A percentile compares a stretch with the other conserved stretches of the same genome.
Conservation (phyloP, 2,888 invertebrate genomes). For the Ochropacha duplaris region DNA sequence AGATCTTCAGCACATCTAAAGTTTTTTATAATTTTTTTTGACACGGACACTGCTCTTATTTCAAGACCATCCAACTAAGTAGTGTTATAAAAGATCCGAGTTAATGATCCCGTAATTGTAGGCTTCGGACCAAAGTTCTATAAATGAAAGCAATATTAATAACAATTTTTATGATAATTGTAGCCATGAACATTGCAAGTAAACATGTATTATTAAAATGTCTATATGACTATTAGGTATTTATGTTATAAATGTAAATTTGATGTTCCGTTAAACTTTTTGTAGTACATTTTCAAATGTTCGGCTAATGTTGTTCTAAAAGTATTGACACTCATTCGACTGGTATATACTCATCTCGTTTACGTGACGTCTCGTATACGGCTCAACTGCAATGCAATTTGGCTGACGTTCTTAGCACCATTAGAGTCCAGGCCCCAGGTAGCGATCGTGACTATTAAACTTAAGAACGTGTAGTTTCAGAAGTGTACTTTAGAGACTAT, state of each 20-base stretch:
- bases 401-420: constrained; percentile 30
- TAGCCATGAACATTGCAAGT: too few relatives aligned
- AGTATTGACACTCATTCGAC: neutral
- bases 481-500: constrained; percentile 14
- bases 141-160: too few relatives aligned
- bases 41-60: too few relatives aligned
- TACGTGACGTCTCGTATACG: neutral
- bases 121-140: too few relatives aligned
- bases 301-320: neutral
- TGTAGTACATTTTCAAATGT: neutral
- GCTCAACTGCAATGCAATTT: constrained; percentile 23
- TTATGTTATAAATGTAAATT: too few relatives aligned
- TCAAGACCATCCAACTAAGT: too few relatives aligned
- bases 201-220: too few relatives aligned
- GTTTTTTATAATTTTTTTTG: neutral
- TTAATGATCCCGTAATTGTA: too few relatives aligned
- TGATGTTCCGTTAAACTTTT: too few relatives aligned
- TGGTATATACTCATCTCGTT: neutral
- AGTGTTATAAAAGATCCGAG: too few relatives aligned
- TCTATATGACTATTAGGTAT: too few relatives aligned
- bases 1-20: constrained; percentile 7
- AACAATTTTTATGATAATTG: too few relatives aligned
- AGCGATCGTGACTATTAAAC: constrained; percentile 48
- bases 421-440: constrained; percentile 35
- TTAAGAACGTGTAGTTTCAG: constrained; percentile 22